Evolutionary conservation across 2,113 vertebrate genomes (phyloP).

Genomic region (Malurus alboscapulatus): DNA sequence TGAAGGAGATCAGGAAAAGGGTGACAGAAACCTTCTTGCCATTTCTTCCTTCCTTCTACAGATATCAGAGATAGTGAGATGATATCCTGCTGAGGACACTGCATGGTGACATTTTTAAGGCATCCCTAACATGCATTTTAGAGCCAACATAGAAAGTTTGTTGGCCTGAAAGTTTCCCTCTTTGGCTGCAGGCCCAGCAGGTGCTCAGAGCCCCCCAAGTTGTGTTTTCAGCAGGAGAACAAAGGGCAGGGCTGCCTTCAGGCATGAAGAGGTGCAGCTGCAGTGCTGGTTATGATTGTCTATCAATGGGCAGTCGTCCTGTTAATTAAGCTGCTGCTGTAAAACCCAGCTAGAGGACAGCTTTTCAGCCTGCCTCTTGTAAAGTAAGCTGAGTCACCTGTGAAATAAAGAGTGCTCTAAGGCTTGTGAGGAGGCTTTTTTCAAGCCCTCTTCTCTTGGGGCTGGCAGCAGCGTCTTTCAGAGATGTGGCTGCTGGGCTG

Average conservation of each 20-base stretch:
- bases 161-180: not conserved
- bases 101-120: not conserved
- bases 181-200: not conserved
- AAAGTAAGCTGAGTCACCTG: not conserved
- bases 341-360: not conserved
- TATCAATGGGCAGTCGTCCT: not conserved
- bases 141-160: not conserved
- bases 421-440: not conserved
- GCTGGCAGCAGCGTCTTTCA: not conserved
- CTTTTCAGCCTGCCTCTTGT: conserved; percentile 3
- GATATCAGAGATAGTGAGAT: not conserved
- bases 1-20: not conserved
- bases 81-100: not conserved
- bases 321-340: conserved; percentile 17
- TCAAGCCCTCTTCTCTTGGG: not conserved
- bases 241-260: not conserved
- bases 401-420: not conserved
- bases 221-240: not conserved
- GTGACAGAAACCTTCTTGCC: not conserved
- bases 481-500: accelerated
- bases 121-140: not conserved
- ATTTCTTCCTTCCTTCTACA: not conserved
- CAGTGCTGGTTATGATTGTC: not conserved
- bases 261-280: not conserved
- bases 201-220: not conserved